Base-by-base conservation (phyloP, 2,113 vertebrate species). In the Bujurquina vittata region DNA sequence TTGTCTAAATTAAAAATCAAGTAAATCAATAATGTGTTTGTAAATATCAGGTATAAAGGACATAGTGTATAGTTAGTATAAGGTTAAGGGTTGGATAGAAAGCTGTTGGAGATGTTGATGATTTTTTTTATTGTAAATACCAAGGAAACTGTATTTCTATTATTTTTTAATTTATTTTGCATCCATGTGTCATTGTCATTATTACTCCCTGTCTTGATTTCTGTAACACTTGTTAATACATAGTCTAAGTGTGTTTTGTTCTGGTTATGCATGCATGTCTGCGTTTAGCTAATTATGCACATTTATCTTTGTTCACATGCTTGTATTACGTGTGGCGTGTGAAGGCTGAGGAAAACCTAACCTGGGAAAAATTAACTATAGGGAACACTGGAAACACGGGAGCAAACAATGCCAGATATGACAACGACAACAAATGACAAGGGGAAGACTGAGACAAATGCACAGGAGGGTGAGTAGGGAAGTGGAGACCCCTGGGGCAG, bases 261-360 rank as follows among this genome's bases (percentile, higher is more conserved):
- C 22, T 29, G 22, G 22, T 79, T 17, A 72, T 52, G 43, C 77
- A 59, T 73, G 35, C 54, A 33, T 62, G 54, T 79, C 35, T 78
- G 9, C 23, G 14, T 31, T 54, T 49, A 73, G 31, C 18, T 79
- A 83, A 83, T 84, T 26, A 62, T 15, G 3, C 61, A 49, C 17
- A 73, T 89, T 82, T 58, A 74, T 89, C 58, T 65, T 31, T 63
- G 78, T 37, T 86, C 14, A 76, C 78, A 84, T 83, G 33, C 6
- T 33, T 33, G 33, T 33, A 6, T 33, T 6, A 33, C 6, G 33
- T 33, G 33, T 33, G 33, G 33, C 33, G 33, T 5, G 33, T 33
- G 33, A 33, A 33, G 33, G 33, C 33, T 33, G 33, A 33, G 6
- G 33, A 33, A 33, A 33, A 33, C 1, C 33, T 33, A 33, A 33